A percentile compares a stretch with the other conserved stretches of the same genome.
phyloP scores from a whole-genome alignment of 2,113 vertebrate species.

The Tachycineta bicolor region DNA sequence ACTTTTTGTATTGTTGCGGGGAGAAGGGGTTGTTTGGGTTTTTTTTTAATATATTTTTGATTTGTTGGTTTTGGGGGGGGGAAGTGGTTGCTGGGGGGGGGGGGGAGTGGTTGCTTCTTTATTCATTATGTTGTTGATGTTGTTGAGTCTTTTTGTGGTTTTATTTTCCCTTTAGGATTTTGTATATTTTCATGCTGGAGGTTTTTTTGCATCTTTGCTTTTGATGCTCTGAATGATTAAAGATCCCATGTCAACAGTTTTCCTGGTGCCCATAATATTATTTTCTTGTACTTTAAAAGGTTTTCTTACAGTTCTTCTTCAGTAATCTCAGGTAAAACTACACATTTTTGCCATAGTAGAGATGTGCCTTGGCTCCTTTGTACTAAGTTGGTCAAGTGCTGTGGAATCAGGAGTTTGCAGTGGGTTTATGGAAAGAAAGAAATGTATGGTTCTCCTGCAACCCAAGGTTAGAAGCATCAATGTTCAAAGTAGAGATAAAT shows the following conservation, averaged over 20 bases:
- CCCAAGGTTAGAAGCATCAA: too few relatives aligned
- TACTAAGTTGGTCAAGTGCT: background rate
- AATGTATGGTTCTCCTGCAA: background rate
- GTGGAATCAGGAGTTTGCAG: background rate
- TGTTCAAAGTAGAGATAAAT: background rate
- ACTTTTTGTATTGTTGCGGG: accelerated
- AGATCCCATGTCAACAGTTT: background rate
- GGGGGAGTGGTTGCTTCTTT: background rate
- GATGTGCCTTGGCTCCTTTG: accelerated
- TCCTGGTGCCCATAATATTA: background rate
- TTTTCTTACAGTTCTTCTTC: background rate
- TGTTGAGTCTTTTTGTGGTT: accelerated
- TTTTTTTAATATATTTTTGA: background rate
- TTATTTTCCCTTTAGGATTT: background rate
- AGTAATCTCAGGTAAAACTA: background rate
- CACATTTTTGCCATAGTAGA: background rate
- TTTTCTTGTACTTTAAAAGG: background rate
- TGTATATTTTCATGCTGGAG: background rate
- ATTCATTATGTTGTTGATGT: background rate
- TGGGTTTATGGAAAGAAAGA: background rate
- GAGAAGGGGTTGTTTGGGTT: accelerated
- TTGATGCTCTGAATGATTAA: background rate
- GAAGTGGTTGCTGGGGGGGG: accelerated
- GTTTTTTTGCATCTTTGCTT: background rate
- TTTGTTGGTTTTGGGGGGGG: background rate